Evolutionary conservation across 2,113 vertebrate species (phyloP).

Genomic region (Eidolon helvum): DNA sequence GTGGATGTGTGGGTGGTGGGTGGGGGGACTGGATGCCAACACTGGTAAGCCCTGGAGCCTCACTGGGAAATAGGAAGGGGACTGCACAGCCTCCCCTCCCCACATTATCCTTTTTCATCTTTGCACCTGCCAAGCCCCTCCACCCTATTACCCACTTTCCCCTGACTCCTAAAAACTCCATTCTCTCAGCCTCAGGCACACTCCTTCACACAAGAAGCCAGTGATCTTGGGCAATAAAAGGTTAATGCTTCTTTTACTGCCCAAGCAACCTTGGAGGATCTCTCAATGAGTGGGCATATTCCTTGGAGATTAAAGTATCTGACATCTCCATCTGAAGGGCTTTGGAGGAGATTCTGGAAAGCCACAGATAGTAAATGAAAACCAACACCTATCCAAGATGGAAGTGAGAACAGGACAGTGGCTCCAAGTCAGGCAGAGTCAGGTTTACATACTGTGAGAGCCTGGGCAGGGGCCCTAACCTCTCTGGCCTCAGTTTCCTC

Average conservation of each 20-base stretch:
- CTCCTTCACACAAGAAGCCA: background rate
- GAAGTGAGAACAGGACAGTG: background rate
- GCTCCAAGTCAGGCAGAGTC: background rate
- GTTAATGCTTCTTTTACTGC: background rate
- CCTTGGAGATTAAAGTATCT: background rate
- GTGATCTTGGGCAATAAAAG: background rate
- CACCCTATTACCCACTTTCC: background rate
- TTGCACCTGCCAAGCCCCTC: background rate
- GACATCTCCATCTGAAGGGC: background rate
- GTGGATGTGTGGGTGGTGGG: background rate
- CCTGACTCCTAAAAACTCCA: background rate
- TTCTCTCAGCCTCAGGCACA: background rate
- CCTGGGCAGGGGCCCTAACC: background rate
- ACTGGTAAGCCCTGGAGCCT: background rate
- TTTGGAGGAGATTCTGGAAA: background rate
- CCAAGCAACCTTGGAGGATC: background rate
- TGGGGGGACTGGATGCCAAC: background rate
- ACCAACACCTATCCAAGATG: background rate
- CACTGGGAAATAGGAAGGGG: background rate
- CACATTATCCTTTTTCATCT: background rate
- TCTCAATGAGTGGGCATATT: background rate
- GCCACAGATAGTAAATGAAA: background rate
- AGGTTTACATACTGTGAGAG: background rate
- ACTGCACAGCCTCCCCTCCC: background rate
- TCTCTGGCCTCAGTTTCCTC: background rate